A percentile compares a stretch with the other conserved stretches of the same genome.
These are phyloP conservation scores for Aspidiotus rigidus DNA, from an alignment of 2,888 invertebrate genomes.

Conservation along the genomic window DNA sequence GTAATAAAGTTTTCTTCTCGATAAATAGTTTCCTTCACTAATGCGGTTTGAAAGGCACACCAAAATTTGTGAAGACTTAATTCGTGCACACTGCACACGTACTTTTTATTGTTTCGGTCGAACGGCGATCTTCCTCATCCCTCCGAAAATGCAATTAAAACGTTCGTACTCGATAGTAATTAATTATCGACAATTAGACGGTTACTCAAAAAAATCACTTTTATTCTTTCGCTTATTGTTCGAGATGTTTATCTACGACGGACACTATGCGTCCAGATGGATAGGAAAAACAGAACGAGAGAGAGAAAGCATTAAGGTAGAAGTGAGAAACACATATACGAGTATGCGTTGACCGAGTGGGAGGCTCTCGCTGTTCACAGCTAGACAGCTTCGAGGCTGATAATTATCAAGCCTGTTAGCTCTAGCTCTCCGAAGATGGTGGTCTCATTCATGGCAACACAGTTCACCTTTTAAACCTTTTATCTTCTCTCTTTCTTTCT, in stretches of 20 bases:
- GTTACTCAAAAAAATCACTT: conserved; percentile 21
- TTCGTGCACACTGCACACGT: no score
- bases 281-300: neutral
- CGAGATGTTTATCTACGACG: conserved; percentile 14
- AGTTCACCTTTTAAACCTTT: conserved; percentile 22
- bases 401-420: conserved; percentile 30
- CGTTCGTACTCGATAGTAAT: conserved; percentile 16
- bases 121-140: neutral
- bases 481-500: neutral
- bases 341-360: conserved; percentile 18
- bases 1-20: no score
- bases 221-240: conserved; percentile 28
- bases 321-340: neutral
- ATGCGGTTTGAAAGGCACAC: no score
- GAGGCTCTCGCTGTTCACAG: conserved; percentile 31
- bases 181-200: conserved; percentile 29
- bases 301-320: neutral
- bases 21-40: no score
- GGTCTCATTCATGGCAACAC: conserved; percentile 25
- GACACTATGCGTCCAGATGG: neutral
- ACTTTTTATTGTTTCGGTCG: neutral
- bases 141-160: conserved; percentile 18
- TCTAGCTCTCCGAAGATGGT: conserved; percentile 22
- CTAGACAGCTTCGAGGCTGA: conserved; percentile 26
- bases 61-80: no score